Base-by-base conservation (phyloP, 1,140 invertebrate genomes). In the Adelges cooleyi region DNA sequence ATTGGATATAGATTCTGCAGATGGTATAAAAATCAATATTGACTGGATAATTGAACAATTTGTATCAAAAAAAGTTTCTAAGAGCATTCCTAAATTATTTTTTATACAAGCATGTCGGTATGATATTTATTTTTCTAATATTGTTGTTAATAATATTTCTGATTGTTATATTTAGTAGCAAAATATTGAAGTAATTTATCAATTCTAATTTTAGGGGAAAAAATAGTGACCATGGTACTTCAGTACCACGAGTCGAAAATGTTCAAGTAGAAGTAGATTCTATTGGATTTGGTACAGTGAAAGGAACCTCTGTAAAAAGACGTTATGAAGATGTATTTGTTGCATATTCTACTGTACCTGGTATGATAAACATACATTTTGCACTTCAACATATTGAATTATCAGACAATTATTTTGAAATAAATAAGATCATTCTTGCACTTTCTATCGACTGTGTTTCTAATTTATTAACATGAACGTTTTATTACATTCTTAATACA, bases 61-160 rank as follows among this genome's bases (percentile, higher is more conserved):
- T 49, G 33, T 22, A 1, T n/a, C 18, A 0, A 13, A 27, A 6
- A 33, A 49, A n/a, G 15, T 8, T 15, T 22, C 9, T 2, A 17
- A 33, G 42, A 50, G 23, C 46, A 59, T 54, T 50, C 67, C 67
- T 17, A 68, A 65, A 38, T 54, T 68, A 17, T 68, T 68, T 46
- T 68, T 68, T 36, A 38, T 68, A n/a, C 67, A 68, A 54, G 49
- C 59, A 0, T 68, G 67, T 27, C 40, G 67, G 67, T 68, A 54
- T 33, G 51, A 13, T 53, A 17, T 20, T 13, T 0, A 33, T 15
- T 6, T 36, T n/a, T 17, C 40, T 23, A 50, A 27, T 4, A n/a
- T 48, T 2, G 10, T 49, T 27, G 6, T 13, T 20, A 18, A 2
- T 54, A 22, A 17, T 65, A 42, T 44, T 4, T 15, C 38, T n/a